Conservation (phyloP, 2,888 invertebrate species). For the Phortica okadai region DNA sequence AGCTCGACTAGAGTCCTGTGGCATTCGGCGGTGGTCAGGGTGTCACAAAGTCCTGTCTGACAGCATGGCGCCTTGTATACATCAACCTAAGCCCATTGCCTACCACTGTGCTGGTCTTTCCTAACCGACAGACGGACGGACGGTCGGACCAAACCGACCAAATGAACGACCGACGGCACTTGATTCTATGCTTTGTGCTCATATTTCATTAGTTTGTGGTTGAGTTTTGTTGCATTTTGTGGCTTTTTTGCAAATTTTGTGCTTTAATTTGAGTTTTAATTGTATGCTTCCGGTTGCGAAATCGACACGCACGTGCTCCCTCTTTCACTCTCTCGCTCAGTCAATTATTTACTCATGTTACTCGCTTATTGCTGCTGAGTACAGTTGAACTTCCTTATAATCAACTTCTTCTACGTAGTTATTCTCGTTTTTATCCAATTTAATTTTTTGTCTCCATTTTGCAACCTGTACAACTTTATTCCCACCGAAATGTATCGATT, state of each 20-base stretch:
- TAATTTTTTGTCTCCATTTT: too few relatives aligned
- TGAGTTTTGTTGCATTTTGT: constrained; percentile 53
- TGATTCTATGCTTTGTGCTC: constrained; percentile 41
- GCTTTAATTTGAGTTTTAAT: constrained; percentile 69
- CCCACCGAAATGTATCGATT: too few relatives aligned
- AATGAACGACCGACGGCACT: constrained; percentile 1
- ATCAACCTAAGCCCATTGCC: constrained; percentile 5
- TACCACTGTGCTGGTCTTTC: constrained; percentile 6
- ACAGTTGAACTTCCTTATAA: too few relatives aligned
- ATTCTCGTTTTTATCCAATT: too few relatives aligned
- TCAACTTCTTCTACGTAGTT: too few relatives aligned
- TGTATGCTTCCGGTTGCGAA: constrained; percentile 51
- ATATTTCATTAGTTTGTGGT: constrained; percentile 62
- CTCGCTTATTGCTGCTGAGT: too few relatives aligned
- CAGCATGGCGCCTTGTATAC: neutral
- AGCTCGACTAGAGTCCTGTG: neutral
- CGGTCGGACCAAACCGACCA: too few relatives aligned
- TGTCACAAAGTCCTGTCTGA: neutral
- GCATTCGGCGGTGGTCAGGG: constrained; percentile 2
- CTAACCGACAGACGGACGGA: neutral
- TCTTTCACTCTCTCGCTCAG: constrained; percentile 52
- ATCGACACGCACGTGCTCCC: neutral
- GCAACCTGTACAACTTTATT: too few relatives aligned
- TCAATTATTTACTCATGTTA: constrained; percentile 41
- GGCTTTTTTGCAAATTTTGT: constrained; percentile 61